Base-by-base conservation (phyloP, 2,797 vertebrate species). In the Ctenosaura bakeri region DNA sequence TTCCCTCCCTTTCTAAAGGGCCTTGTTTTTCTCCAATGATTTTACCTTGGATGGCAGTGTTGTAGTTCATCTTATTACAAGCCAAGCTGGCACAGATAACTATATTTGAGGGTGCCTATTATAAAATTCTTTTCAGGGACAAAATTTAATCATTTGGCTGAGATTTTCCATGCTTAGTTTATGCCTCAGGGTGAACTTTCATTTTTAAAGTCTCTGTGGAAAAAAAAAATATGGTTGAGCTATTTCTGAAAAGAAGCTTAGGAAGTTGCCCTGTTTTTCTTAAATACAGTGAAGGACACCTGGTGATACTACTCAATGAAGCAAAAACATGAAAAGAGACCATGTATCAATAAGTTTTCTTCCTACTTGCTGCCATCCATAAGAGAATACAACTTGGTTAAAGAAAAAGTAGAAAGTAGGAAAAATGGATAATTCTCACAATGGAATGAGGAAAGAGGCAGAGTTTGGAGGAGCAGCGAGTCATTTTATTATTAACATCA, bases 61-160 rank as follows among this genome's bases (percentile, higher is more conserved):
- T 69, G 54, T 78, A 78, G 73, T 69, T 87, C 80, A 83, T 90
- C n/a, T 78, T 90, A 87, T 78, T 87, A 87, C 35, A 87, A 82
- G 80, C 46, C 66, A 69, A 78, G 56, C 71, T 77, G 80, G 46
- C 86, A 83, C 74, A 83, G 85, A 83, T 88, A 90, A 84, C 35
- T 78, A 77, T 87, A 90, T 87, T 66, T 86, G 29, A 84, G 74
- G 26, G 29, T 59, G 80, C 62, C 59, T 90, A 69, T 90, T 90
- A 87, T 87, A 90, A 83, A 90, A 87, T 35, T 77, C 6, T n/a
- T 87, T 66, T 77, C 85, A 83, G 79, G 79, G 85, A 83, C 79
- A 87, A 90, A 85, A 90, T 87, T 24, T 90, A 90, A 90, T 83
- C 56, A 90, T 87, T 87, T 83, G 79, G 85, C 83, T 77, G 88